Evolutionary conservation across 2,113 vertebrate species (phyloP).

Genomic region (Dipodomys stephensi): DNA sequence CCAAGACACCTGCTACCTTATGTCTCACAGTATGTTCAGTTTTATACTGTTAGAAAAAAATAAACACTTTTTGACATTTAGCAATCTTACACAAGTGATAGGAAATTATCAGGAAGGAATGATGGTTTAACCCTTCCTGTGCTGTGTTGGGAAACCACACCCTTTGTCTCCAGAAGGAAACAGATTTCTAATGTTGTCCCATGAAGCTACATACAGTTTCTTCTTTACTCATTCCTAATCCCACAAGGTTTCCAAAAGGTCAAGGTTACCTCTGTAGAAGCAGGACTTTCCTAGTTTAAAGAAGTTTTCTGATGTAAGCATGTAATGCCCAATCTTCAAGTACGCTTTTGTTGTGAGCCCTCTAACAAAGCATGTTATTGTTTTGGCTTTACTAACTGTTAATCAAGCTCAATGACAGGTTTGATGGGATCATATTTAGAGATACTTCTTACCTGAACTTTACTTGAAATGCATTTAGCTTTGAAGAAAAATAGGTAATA

Average conservation of each 20-base stretch:
- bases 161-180: slow-evolving; percentile 73
- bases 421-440: slow-evolving; percentile 20
- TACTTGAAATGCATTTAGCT: slow-evolving; percentile 44
- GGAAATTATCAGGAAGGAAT: slow-evolving; percentile 87
- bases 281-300: slow-evolving; percentile 51
- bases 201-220: background rate
- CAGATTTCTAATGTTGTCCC: slow-evolving; percentile 43
- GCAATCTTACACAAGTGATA: slow-evolving; percentile 88
- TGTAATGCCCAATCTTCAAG: background rate
- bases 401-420: slow-evolving; percentile 26
- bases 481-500: slow-evolving; percentile 42
- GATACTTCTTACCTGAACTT: slow-evolving; percentile 53
- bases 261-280: background rate
- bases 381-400: slow-evolving; percentile 63
- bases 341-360: background rate
- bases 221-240: background rate
- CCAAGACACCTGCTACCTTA: slow-evolving; percentile 93
- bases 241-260: background rate
- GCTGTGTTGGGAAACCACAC: slow-evolving; percentile 75
- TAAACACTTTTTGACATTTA: slow-evolving; percentile 90
- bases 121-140: slow-evolving; percentile 86
- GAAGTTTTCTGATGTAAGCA: background rate
- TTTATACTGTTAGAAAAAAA: slow-evolving; percentile 90
- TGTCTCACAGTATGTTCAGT: slow-evolving; percentile 91
- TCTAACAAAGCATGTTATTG: slow-evolving; percentile 37